Evolutionary conservation across 2,888 invertebrate species (phyloP).

Genomic region (Melieria picta): DNA sequence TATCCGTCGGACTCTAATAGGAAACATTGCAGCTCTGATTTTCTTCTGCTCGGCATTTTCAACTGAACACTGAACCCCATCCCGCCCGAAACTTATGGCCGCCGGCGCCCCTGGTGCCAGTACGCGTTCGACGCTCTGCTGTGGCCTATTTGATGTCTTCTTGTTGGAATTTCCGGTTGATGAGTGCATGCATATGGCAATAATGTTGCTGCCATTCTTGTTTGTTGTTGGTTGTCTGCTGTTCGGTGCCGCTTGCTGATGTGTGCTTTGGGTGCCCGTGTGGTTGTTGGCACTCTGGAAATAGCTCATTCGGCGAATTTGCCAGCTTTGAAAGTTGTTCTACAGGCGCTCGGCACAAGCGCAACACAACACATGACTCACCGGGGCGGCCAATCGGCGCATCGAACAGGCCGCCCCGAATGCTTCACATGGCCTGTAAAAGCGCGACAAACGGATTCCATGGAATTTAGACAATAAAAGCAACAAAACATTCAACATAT

Average conservation of each 20-base stretch:
- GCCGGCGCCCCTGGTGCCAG: neutral
- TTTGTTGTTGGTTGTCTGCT: neutral
- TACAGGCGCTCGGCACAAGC: no score
- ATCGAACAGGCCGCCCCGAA: no score
- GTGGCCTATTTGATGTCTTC: slow-evolving; percentile 10
- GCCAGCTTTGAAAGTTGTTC: no score
- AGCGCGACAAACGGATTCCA: no score
- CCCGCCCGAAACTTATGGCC: neutral
- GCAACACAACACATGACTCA: no score
- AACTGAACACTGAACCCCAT: neutral
- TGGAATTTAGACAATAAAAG: no score
- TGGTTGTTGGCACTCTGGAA: no score
- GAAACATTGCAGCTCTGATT: neutral
- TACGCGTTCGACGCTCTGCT: neutral
- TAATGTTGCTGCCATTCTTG: neutral
- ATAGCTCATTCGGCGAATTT: no score
- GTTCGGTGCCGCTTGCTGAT: neutral
- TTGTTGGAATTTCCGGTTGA: slow-evolving; percentile 17
- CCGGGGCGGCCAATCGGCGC: no score
- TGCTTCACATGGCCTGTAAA: no score
- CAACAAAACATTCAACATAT: no score
- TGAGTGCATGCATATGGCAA: slow-evolving; percentile 2
- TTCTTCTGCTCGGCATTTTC: neutral
- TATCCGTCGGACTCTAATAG: no score
- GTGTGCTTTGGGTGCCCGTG: neutral